Base-by-base conservation (phyloP, 2,888 invertebrate species). In the Calameuta filiformis region DNA sequence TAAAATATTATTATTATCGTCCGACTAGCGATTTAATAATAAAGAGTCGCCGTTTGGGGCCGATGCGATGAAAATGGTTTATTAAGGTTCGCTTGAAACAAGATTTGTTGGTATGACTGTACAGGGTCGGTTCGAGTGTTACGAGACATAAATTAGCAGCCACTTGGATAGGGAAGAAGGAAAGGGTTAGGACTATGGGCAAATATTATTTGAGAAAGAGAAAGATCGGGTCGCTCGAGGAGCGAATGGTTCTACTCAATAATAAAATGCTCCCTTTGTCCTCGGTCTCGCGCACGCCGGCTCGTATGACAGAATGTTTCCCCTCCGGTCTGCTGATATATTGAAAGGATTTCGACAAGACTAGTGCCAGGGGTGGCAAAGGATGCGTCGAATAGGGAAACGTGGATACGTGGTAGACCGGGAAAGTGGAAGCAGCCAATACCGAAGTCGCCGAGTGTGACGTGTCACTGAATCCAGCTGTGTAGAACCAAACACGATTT, bases 181-280 rank as follows among this genome's bases (percentile, higher is more conserved):
- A 56, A 56, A 23, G 56, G 23, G 56, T 56, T 23, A 56, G 23
- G 56, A 56, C 23, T 23, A 23, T 1, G 56, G 56, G 56, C 86
- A 89, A 89, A 89, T 89, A 89, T 89, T 89, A 85, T 88, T 85
- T 81, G 83, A 82, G 79, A 73, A 76, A 40, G 77, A 74, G 76
- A 79, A 79, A 81, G 79, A 81, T 79, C 78, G 77, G 80, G 78
- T 79, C 77, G 77, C 74, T 69, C 73, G 77, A 76, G 73, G 68
- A 76, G 68, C 75, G 82, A 80, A 79, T 79, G 77, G 74, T 77
- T 79, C 75, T 83, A 83, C 82, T 86, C 84, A 81, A 84, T 87
- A 87, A 88, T 87, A 87, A 89, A 89, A 88, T 85, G 83, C 81
- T 78, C 84, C 81, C 83, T 84, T 87, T 86, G 84, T 86, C 84